Base-by-base conservation (phyloP, 2,797 vertebrate species). In the Furcifer pardalis region DNA sequence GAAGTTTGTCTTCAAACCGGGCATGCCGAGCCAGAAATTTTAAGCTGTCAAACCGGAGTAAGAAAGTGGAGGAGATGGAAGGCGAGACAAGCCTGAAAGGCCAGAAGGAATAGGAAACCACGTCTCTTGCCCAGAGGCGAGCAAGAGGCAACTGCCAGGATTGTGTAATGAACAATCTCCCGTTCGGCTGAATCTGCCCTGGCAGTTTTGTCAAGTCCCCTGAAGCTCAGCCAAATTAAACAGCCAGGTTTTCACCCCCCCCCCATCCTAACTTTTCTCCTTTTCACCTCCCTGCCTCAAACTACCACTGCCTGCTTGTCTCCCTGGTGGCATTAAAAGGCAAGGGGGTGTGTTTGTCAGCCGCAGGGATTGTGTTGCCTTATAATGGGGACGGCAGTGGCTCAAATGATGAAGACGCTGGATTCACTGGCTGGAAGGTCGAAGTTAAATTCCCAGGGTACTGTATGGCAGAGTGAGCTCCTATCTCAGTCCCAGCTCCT, bases 241-340 rank as follows among this genome's bases (percentile, higher is more conserved):
- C 68, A 79, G 42, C 40, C 72, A 46, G 2, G 74, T 81, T n/a
- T 7, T 37, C 19, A 15, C 1, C 40, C 40, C 21, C 2, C 3
- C 23, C 5, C 27, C 25, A 13, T 4, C 40, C 72, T 30, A 2
- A 56, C 76, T n/a, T 4, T 37, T 8, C 15, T 1, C n/a, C 52
- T 19, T 21, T 19, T 5, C 5, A 19, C 52, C 52, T 27, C 12
- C 73, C 35, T 37, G 27, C 19, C 62, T 5, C 13, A 12, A 42
- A 25, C 23, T 40, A 35, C 9, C 37, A 42, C 2, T 4, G 68
- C 68, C 37, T 27, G 65, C 75, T 32, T 37, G 75, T 49, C 5
- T 44, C 9, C 10, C 0, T 0, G 42, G 69, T 0, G 60, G 37
- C 12, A 0, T 2, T 0, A 1, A 66, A 62, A 37, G 30, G 12